Conservation (phyloP, 2,113 vertebrate species). For the Sakesphorus luctuosus region DNA sequence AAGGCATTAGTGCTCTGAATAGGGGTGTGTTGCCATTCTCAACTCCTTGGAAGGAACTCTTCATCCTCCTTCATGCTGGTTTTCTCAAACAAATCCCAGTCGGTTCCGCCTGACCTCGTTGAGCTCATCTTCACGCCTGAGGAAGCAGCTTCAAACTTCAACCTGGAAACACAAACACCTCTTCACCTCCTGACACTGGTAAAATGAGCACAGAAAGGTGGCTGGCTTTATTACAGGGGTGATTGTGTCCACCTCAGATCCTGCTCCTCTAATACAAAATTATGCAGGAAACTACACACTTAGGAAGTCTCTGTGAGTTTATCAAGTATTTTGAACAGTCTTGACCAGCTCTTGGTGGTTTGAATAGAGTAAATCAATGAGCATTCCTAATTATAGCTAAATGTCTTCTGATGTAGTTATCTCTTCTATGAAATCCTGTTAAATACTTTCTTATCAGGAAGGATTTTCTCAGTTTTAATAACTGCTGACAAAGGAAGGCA, state of each 20-base stretch:
- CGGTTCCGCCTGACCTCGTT: background rate
- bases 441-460: background rate
- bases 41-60: background rate
- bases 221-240: background rate
- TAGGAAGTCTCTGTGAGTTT: background rate
- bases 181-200: background rate
- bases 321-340: background rate
- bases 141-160: background rate
- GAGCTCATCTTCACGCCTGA: conserved; percentile 4
- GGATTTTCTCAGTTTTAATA: conserved; percentile 10
- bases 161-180: background rate
- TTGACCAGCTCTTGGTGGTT: background rate
- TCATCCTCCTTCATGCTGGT: background rate
- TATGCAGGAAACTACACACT: background rate
- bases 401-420: background rate
- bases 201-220: background rate
- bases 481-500: background rate
- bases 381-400: background rate
- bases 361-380: background rate
- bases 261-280: background rate
- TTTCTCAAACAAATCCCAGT: background rate
- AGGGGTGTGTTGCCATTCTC: background rate
- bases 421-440: conserved; percentile 22
- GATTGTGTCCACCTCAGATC: background rate
- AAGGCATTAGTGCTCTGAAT: background rate